Evolutionary conservation across 2,888 invertebrate species (phyloP).

Genomic region (Meteorus cinctellus): DNA sequence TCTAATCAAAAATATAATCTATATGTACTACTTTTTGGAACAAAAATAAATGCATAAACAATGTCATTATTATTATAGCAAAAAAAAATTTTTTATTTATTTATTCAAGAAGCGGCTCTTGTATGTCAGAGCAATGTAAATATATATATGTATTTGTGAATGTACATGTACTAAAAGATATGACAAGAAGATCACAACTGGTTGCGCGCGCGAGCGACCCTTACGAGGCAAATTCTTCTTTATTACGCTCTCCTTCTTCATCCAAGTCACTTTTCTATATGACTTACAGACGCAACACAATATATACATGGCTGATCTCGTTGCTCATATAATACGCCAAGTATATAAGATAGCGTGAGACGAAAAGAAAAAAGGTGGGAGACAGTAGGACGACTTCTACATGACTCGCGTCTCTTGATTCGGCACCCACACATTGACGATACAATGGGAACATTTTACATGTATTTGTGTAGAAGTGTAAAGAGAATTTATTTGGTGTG

Average conservation of each 20-base stretch:
- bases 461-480: neutral
- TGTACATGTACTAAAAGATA: conserved; percentile 37
- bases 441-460: neutral
- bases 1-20: too few species aligned
- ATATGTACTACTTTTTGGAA: too few species aligned
- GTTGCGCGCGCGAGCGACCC: conserved; percentile 55
- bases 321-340: conserved; percentile 46
- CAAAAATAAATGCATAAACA: neutral
- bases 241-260: conserved; percentile 45
- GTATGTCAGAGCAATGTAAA: conserved; percentile 31
- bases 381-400: conserved; percentile 31
- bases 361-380: neutral
- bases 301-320: conserved; percentile 36
- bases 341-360: conserved; percentile 5
- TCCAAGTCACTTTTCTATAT: too few species aligned
- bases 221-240: conserved; percentile 66
- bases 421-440: conserved; percentile 43
- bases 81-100: neutral
- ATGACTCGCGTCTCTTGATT: conserved; percentile 48
- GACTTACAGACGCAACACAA: neutral
- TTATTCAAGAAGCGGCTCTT: conserved; percentile 37
- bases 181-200: conserved; percentile 48
- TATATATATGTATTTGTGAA: conserved; percentile 33
- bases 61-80: neutral
- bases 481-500: neutral